A percentile compares a stretch with the other conserved stretches of the same genome.
Conservation (phyloP, 2,888 invertebrate species). For the Hemithea aestivaria region DNA sequence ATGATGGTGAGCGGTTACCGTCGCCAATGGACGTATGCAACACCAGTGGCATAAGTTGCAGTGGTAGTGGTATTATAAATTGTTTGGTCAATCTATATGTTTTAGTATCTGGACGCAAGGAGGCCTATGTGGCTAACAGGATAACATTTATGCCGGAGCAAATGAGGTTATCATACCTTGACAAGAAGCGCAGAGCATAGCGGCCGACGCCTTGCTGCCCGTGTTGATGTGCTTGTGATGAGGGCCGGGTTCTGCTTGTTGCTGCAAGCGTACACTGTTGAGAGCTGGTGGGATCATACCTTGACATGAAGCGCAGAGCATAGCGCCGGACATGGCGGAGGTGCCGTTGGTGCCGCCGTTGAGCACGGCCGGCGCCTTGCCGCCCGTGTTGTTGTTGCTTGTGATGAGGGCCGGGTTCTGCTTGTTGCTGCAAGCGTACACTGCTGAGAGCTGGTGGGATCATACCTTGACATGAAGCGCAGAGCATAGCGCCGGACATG, state of each 20-base stretch:
- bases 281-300: constrained; percentile 29
- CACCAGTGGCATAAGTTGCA: no score
- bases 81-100: no score
- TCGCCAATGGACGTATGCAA: no score
- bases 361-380: constrained; percentile 75
- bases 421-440: constrained; percentile 86
- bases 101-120: no score
- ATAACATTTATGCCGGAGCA: no score
- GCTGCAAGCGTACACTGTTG: constrained; percentile 67
- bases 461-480: constrained; percentile 75
- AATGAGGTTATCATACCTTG: no score
- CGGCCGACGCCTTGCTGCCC: constrained; percentile 68
- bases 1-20: no score
- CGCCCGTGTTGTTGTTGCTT: constrained; percentile 73
- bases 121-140: no score
- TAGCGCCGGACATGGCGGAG: no score
- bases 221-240: constrained; percentile 80
- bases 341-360: no score
- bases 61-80: no score
- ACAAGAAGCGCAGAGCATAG: constrained; percentile 76
- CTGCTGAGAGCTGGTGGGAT: constrained; percentile 2
- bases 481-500: constrained; percentile 64
- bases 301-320: constrained; percentile 78
- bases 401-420: constrained; percentile 90
- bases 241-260: constrained; percentile 94